Conservation (phyloP, 2,113 vertebrate species). For the Paradisaea rubra region DNA sequence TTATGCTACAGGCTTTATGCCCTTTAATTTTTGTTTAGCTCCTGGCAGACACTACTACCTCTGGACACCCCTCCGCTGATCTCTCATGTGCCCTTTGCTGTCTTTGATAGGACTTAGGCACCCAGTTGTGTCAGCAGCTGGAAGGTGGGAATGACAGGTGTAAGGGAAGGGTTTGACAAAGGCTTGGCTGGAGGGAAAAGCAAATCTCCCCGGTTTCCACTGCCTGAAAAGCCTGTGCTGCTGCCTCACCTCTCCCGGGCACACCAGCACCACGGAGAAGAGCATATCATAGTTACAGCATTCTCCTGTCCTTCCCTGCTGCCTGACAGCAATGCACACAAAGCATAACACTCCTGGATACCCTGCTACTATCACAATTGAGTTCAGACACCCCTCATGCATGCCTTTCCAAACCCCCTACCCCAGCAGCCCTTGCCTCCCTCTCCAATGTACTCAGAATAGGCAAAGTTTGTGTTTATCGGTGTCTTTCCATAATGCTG, state of each 20-base stretch:
- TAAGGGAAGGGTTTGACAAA: neutral
- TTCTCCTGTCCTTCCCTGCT: neutral
- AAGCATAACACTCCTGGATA: neutral
- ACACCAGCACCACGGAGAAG: neutral
- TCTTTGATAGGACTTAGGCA: neutral
- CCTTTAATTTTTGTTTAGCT: neutral
- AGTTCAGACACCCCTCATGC: neutral
- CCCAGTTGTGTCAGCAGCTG: neutral
- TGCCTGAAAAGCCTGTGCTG: neutral
- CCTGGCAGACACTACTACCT: neutral
- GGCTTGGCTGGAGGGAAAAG: rapidly evolving
- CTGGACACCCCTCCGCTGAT: neutral
- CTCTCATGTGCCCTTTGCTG: neutral
- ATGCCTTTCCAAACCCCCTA: rapidly evolving
- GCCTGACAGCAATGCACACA: neutral
- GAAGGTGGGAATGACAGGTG: neutral
- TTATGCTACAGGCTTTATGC: neutral
- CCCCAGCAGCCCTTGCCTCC: neutral
- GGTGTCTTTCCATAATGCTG: neutral
- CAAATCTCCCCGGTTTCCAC: neutral
- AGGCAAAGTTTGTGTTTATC: neutral
- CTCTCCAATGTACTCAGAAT: neutral
- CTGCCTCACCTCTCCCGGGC: neutral
- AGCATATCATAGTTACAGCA: neutral
- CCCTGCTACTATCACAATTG: neutral